Evolutionary conservation across 1,140 invertebrate species (phyloP).

Genomic region (Eumaeus atala): DNA sequence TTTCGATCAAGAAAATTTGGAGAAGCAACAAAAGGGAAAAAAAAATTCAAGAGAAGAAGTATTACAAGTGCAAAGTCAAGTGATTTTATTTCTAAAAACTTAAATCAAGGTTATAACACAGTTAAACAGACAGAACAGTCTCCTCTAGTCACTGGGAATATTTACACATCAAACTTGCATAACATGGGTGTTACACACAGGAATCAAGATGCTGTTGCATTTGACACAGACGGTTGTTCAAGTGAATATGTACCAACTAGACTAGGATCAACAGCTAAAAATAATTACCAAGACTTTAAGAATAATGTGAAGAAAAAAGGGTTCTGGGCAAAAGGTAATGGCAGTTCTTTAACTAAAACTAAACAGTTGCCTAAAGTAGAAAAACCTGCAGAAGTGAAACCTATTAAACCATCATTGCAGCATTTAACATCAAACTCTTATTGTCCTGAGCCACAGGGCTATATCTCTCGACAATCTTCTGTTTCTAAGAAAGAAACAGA

Average conservation of each 20-base stretch:
- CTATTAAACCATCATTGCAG: neutral
- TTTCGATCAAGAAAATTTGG: slow-evolving; percentile 58
- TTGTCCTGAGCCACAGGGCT: slow-evolving; percentile 22
- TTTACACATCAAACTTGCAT: slow-evolving; percentile 52
- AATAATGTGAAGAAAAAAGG: slow-evolving; percentile 63
- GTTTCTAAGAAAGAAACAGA: slow-evolving; percentile 14
- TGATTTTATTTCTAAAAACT: slow-evolving; percentile 30
- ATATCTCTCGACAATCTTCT: slow-evolving; percentile 21
- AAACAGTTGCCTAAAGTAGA: slow-evolving; percentile 4
- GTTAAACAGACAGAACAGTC: slow-evolving; percentile 43
- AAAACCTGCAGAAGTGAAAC: slow-evolving; percentile 10
- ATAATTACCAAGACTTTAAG: slow-evolving; percentile 69
- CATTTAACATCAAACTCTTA: slow-evolving; percentile 14
- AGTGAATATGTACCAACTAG: slow-evolving; percentile 70
- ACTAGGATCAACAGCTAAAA: slow-evolving; percentile 55
- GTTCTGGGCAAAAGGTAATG: slow-evolving; percentile 65
- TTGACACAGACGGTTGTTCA: slow-evolving; percentile 51
- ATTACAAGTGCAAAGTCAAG: slow-evolving; percentile 26
- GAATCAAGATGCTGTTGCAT: slow-evolving; percentile 28
- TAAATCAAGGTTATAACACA: slow-evolving; percentile 51
- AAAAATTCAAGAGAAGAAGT: slow-evolving; percentile 39
- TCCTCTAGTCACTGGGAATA: slow-evolving; percentile 58
- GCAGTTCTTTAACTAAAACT: slow-evolving; percentile 22
- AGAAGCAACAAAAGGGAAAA: slow-evolving; percentile 39
- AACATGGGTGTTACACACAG: slow-evolving; percentile 44